Conservation (phyloP, 2,888 invertebrate species). For the Zygaena filipendulae region DNA sequence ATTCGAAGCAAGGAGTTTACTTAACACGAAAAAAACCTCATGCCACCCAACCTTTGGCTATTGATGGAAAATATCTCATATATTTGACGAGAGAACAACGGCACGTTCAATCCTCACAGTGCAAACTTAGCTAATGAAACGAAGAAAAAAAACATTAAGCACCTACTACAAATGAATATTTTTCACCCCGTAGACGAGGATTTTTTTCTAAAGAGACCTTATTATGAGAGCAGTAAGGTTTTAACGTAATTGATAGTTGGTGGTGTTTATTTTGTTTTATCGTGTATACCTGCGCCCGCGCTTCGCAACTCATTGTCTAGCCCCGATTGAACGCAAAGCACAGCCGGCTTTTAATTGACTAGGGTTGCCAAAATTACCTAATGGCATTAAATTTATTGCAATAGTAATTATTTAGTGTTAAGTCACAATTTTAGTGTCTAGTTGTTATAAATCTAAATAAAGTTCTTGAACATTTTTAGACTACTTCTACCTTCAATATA, state of each 20-base stretch:
- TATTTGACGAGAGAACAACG: slow-evolving; percentile 62
- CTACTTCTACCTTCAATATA: too few species aligned
- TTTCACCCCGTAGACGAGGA: background rate
- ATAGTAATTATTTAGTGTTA: slow-evolving; percentile 7
- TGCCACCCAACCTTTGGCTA: slow-evolving; percentile 54
- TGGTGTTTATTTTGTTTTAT: slow-evolving; percentile 23
- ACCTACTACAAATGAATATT: slow-evolving; percentile 30
- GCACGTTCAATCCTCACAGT: slow-evolving; percentile 61
- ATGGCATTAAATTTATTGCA: too few species aligned
- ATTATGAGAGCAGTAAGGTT: slow-evolving; percentile 5
- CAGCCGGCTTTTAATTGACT: slow-evolving; percentile 44
- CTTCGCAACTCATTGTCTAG: slow-evolving; percentile 59
- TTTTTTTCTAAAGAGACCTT: background rate
- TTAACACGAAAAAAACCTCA: too few species aligned
- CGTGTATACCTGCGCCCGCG: slow-evolving; percentile 57
- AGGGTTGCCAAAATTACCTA: slow-evolving; percentile 46
- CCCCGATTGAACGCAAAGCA: slow-evolving; percentile 42
- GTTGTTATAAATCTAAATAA: too few species aligned
- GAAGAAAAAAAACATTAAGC: slow-evolving; percentile 49
- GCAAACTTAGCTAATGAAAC: slow-evolving; percentile 68
- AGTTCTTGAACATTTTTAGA: too few species aligned
- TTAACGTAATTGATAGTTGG: slow-evolving; percentile 8
- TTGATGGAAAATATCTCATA: slow-evolving; percentile 59
- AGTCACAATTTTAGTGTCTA: too few species aligned
- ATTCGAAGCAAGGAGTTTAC: too few species aligned